Conservation (phyloP, 2,888 invertebrate genomes). For the Dinocampus coccinellae region DNA sequence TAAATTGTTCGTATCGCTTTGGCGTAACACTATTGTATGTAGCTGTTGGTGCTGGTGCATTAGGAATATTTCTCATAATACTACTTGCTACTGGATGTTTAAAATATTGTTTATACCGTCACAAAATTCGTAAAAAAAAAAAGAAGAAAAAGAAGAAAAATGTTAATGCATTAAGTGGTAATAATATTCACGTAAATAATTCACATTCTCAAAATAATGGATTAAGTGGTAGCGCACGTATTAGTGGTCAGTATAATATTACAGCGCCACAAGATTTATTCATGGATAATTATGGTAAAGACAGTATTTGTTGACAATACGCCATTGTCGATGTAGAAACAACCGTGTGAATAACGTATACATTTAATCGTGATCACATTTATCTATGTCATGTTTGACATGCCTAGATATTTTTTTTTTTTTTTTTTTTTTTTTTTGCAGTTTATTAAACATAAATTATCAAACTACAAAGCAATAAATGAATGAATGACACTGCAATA, state of each 20-base stretch:
- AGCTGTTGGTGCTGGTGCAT: slow-evolving; percentile 76
- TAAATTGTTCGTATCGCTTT: slow-evolving; percentile 80
- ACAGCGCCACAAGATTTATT: slow-evolving; percentile 61
- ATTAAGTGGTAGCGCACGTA: slow-evolving; percentile 64
- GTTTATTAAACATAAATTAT: not conserved
- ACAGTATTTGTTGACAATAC: slow-evolving; percentile 81
- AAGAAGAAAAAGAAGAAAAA: slow-evolving; percentile 68
- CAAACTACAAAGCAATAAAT: not conserved
- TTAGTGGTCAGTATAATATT: slow-evolving; percentile 58
- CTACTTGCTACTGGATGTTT: slow-evolving; percentile 75
- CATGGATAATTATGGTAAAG: slow-evolving; percentile 73
- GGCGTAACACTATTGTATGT: slow-evolving; percentile 78
- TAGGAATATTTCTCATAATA: slow-evolving; percentile 74
- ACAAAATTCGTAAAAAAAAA: slow-evolving; percentile 73
- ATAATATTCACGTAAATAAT: slow-evolving; percentile 73
- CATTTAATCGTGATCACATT: slow-evolving; percentile 14
- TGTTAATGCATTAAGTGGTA: slow-evolving; percentile 72
- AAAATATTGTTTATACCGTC: slow-evolving; percentile 71
- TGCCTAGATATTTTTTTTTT: slow-evolving; percentile 14
- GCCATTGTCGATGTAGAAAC: slow-evolving; percentile 67
- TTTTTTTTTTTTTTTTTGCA: slow-evolving; percentile 5
- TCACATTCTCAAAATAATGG: slow-evolving; percentile 73
- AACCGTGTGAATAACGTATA: slow-evolving; percentile 62
- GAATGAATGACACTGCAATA: not conserved
- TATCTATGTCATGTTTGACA: not conserved